Percentiles rank a stretch among this genome's conserved stretches.
These are phyloP conservation scores for Acrossocheilus fasciatus DNA, from an alignment of 2,797 vertebrate genomes.

Conservation along the genomic window DNA sequence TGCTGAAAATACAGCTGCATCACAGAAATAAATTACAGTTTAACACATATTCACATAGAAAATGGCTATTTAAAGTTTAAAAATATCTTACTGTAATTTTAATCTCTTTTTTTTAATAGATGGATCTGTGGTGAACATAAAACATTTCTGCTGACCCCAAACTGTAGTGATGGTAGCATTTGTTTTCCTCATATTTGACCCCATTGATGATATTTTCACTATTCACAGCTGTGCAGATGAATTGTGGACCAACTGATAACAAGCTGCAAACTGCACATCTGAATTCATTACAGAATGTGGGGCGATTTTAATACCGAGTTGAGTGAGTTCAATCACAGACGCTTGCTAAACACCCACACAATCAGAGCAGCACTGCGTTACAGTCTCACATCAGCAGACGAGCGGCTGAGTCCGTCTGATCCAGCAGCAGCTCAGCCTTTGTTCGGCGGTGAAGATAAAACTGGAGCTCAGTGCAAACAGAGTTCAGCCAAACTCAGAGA, in stretches of 20 bases:
- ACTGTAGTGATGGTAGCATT: no score
- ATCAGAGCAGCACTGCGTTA: background rate
- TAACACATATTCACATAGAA: background rate
- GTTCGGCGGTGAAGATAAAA: constrained; percentile 74
- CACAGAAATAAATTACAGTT: no score
- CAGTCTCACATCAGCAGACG: background rate
- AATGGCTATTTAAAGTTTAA: background rate
- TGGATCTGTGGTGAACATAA: no score
- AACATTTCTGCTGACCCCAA: no score
- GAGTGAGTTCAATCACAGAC: background rate
- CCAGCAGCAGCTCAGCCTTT: constrained; percentile 67
- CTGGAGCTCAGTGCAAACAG: constrained; percentile 74
- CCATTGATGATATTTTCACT: background rate
- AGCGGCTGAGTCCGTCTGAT: constrained; percentile 12
- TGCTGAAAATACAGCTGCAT: no score
- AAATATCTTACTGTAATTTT: background rate
- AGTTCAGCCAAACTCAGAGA: constrained; percentile 72
- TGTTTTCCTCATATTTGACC: background rate
- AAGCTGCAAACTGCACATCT: no score
- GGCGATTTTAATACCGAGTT: background rate
- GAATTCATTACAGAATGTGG: background rate
- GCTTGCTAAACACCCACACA: background rate
- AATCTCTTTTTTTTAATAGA: no score
- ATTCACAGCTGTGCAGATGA: background rate
- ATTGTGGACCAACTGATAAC: no score